Percentiles rank a stretch among this genome's conserved stretches.
Conservation (phyloP, 2,797 vertebrate species). For the Epinephelus malabaricus region DNA sequence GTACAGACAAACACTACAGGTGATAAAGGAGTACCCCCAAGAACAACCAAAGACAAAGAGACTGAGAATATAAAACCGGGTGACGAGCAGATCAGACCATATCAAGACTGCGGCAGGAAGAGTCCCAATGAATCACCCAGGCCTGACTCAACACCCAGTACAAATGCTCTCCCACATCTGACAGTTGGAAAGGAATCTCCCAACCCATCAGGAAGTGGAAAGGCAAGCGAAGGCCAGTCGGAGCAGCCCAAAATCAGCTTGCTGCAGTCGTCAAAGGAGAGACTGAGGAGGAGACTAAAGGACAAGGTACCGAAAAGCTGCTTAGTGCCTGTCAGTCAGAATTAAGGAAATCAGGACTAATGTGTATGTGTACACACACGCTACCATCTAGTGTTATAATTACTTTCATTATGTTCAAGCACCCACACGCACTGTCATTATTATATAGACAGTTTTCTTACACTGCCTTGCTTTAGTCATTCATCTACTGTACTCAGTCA, state of each 20-base stretch:
- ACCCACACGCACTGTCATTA: conserved; percentile 32
- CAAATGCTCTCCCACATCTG: conserved; percentile 38
- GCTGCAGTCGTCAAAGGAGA: conserved; percentile 97
- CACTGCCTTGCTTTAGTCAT: conserved; percentile 35
- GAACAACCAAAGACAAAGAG: conserved; percentile 93
- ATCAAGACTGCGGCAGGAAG: conserved; percentile 55
- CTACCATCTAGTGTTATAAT: conserved; percentile 53
- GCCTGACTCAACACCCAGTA: conserved; percentile 44
- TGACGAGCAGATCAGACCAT: conserved; percentile 82
- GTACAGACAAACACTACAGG: conserved; percentile 61
- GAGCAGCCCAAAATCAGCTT: conserved; percentile 91
- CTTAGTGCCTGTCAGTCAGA: conserved; percentile 72
- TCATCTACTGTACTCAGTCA: conserved; percentile 22
- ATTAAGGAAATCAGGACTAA: conserved; percentile 66
- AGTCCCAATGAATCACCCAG: conserved; percentile 59
- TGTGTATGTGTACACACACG: conserved; percentile 45
- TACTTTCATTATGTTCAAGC: conserved; percentile 38
- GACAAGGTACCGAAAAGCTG: conserved; percentile 91
- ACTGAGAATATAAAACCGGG: conserved; percentile 87
- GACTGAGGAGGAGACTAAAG: conserved; percentile 95
- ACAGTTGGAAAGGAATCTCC: conserved; percentile 56
- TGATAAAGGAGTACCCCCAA: conserved; percentile 79
- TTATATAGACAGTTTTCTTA: conserved; percentile 33
- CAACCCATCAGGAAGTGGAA: conserved; percentile 41
- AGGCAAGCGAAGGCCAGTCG: conserved; percentile 52